Conservation (phyloP, 2,888 invertebrate species). For the Barypeithes pellucidus region DNA sequence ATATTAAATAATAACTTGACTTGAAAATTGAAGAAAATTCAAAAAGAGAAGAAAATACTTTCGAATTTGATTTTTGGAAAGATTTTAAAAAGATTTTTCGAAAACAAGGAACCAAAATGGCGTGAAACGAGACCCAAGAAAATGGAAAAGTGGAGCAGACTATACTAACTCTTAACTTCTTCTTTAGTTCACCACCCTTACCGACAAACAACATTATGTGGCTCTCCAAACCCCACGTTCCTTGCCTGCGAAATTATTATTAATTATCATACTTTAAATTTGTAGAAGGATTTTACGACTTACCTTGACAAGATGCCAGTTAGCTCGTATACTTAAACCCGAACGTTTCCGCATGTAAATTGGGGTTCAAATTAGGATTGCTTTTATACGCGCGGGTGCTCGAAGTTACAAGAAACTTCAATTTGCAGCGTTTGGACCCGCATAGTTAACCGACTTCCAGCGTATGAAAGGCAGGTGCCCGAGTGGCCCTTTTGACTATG, state of each 20-base stretch:
- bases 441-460: conserved; percentile 30
- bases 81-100: no score
- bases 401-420: conserved; percentile 52
- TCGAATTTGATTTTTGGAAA: no score
- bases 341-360: conserved; percentile 41
- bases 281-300: conserved; percentile 3
- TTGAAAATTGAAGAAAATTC: no score
- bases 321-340: conserved; percentile 31
- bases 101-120: no score
- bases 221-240: no score
- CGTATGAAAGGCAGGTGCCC: conserved; percentile 50
- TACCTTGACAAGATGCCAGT: conserved; percentile 31
- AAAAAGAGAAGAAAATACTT: no score
- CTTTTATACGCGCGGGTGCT: conserved; percentile 45
- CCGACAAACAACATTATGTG: no score
- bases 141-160: no score
- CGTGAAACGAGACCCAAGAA: no score
- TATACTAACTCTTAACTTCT: no score
- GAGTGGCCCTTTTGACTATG: conserved; percentile 45
- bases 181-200: no score
- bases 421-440: conserved; percentile 47
- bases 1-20: no score
- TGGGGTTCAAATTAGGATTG: conserved; percentile 48
- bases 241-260: neutral
- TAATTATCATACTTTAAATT: conserved; percentile 9